Conservation (phyloP, 1,140 invertebrate species). For the Atta texana region DNA sequence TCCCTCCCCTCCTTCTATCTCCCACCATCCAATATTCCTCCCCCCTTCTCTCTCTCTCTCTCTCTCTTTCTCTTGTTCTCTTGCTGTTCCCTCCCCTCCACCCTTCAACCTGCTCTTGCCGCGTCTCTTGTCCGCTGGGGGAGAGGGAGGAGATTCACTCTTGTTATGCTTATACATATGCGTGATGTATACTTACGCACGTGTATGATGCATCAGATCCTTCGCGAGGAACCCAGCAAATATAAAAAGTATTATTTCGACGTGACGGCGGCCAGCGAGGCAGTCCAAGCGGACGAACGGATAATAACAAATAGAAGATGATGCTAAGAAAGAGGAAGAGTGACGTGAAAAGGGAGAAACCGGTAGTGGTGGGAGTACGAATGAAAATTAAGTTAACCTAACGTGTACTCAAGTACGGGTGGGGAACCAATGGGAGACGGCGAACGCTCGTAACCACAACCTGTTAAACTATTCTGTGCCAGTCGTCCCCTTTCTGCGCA, state of each 20-base stretch:
- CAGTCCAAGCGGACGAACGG: neutral
- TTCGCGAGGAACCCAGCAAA: slow-evolving; percentile 45
- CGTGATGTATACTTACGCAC: slow-evolving; percentile 11
- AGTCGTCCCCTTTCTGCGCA: neutral
- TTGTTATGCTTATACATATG: neutral
- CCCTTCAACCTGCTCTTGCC: slow-evolving; percentile 1
- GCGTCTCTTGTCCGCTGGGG: neutral
- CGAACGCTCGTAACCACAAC: slow-evolving; percentile 60
- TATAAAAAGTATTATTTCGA: slow-evolving; percentile 50
- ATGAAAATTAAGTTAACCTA: slow-evolving; percentile 77
- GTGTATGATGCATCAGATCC: neutral
- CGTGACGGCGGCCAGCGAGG: neutral
- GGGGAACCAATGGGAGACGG: slow-evolving; percentile 71
- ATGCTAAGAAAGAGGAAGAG: slow-evolving; percentile 8
- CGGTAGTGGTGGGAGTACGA: slow-evolving; percentile 56
- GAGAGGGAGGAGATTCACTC: slow-evolving; percentile 31
- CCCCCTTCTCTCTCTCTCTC: neutral
- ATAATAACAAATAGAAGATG: slow-evolving; percentile 15
- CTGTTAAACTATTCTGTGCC: slow-evolving; percentile 48
- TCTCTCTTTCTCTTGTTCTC: slow-evolving; percentile 50
- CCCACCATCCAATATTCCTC: slow-evolving; percentile 11
- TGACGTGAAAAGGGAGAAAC: neutral
- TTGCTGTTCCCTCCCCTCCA: neutral
- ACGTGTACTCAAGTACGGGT: slow-evolving; percentile 67
- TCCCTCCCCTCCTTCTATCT: neutral